phyloP scores from a whole-genome alignment of 2,888 invertebrate species.

The Cyrtodaria siliqua region DNA sequence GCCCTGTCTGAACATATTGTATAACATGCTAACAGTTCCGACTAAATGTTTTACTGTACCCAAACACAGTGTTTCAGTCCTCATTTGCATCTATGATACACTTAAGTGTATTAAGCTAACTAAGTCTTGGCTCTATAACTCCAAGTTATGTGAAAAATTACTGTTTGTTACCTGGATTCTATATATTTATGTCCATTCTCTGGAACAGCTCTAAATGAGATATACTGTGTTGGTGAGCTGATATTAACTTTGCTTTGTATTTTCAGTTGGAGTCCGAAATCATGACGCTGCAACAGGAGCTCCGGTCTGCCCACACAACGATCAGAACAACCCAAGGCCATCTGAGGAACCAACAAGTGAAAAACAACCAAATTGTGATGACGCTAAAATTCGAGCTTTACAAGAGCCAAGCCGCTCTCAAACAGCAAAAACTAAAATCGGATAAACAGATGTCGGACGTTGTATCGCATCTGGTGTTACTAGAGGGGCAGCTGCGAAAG shows the following conservation, averaged over 20 bases:
- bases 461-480: conserved; percentile 72
- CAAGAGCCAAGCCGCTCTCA: conserved; percentile 65
- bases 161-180: too few relatives aligned
- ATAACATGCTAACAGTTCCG: too few relatives aligned
- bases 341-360: conserved; percentile 66
- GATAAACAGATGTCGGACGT: conserved; percentile 74
- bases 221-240: too few relatives aligned
- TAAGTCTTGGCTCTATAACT: too few relatives aligned
- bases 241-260: background rate
- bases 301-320: conserved; percentile 41
- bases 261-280: conserved; percentile 21
- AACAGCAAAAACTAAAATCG: conserved; percentile 56
- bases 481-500: conserved; percentile 75
- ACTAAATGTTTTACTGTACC: too few relatives aligned
- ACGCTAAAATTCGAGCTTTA: conserved; percentile 71
- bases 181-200: too few relatives aligned
- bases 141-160: too few relatives aligned
- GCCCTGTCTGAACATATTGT: too few relatives aligned
- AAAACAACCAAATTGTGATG: conserved; percentile 68
- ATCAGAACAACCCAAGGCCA: conserved; percentile 64
- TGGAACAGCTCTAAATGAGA: too few relatives aligned
- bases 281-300: conserved; percentile 37
- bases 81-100: too few relatives aligned
- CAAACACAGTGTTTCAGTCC: too few relatives aligned
- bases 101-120: too few relatives aligned